These are phyloP conservation scores for Leptura quadrifasciata DNA, from an alignment of 2,888 invertebrate genomes.

Conservation along the genomic window DNA sequence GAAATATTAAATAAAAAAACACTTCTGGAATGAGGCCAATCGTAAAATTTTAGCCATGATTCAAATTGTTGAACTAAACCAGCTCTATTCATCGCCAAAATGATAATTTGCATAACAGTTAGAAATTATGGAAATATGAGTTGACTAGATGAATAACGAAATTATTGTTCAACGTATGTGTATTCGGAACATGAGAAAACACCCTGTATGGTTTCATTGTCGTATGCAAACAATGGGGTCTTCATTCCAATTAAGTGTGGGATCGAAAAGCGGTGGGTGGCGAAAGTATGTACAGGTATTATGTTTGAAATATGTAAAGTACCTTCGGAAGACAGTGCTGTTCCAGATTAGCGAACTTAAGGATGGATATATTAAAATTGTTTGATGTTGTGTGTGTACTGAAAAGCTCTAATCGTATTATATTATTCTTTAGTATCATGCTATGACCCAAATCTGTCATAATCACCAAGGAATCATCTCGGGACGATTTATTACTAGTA, in stretches of 20 bases:
- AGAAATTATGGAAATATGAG: background rate
- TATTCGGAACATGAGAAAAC: conserved; percentile 18
- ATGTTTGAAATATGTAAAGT: conserved; percentile 49
- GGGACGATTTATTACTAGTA: too few relatives aligned
- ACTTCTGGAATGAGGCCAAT: too few relatives aligned
- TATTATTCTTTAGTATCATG: too few relatives aligned
- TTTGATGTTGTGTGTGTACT: too few relatives aligned
- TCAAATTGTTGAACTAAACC: background rate
- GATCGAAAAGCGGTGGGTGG: conserved; percentile 49
- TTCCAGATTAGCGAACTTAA: background rate
- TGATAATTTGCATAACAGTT: background rate
- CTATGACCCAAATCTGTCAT: too few relatives aligned
- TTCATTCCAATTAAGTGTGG: conserved; percentile 51
- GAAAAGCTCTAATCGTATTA: too few relatives aligned
- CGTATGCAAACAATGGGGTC: conserved; percentile 48
- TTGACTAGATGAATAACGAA: background rate
- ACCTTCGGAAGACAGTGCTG: background rate
- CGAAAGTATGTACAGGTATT: conserved; percentile 35
- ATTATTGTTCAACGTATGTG: background rate
- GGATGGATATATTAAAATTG: background rate
- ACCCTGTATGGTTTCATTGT: conserved; percentile 38
- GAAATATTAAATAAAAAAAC: too few relatives aligned
- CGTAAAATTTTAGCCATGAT: too few relatives aligned
- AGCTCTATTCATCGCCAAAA: background rate
- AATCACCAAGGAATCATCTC: too few relatives aligned